Evolutionary conservation across 2,888 invertebrate species (phyloP).

Genomic region (Plebejus argus): DNA sequence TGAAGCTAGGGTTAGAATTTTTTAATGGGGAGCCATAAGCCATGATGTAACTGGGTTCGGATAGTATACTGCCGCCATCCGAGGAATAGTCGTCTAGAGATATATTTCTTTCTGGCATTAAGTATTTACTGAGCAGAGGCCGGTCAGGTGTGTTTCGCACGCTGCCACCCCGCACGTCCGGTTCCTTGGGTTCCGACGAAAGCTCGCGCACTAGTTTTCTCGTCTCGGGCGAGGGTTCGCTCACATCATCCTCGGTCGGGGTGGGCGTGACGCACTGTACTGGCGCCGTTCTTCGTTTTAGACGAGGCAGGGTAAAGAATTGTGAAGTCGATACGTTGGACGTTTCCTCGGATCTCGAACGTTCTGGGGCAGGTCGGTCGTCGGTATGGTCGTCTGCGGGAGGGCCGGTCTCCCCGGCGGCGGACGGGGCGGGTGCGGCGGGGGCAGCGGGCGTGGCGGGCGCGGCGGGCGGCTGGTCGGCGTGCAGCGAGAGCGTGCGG

Average conservation of each 20-base stretch:
- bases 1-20: slow-evolving; percentile 45
- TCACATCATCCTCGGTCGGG: slow-evolving; percentile 39
- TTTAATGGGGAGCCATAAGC: slow-evolving; percentile 56
- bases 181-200: neutral
- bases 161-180: slow-evolving; percentile 47
- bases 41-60: slow-evolving; percentile 68
- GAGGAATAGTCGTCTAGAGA: slow-evolving; percentile 62
- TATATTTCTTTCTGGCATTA: slow-evolving; percentile 67
- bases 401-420: slow-evolving; percentile 40
- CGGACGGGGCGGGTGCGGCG: slow-evolving; percentile 50
- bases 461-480: slow-evolving; percentile 50
- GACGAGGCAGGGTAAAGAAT: slow-evolving; percentile 62
- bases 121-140: slow-evolving; percentile 80
- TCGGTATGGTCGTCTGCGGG: slow-evolving; percentile 36
- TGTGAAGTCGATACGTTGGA: slow-evolving; percentile 46
- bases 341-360: slow-evolving; percentile 31
- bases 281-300: slow-evolving; percentile 52
- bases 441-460: slow-evolving; percentile 47
- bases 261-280: slow-evolving; percentile 44
- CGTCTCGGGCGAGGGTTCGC: neutral
- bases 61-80: slow-evolving; percentile 58
- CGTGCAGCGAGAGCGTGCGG: slow-evolving; percentile 82
- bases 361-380: slow-evolving; percentile 4
- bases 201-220: neutral
- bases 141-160: slow-evolving; percentile 70